Percentiles rank a stretch among this genome's conserved stretches.
phyloP scores from a whole-genome alignment of 2,113 vertebrate genomes.

The Oncorhynchus nerka region DNA sequence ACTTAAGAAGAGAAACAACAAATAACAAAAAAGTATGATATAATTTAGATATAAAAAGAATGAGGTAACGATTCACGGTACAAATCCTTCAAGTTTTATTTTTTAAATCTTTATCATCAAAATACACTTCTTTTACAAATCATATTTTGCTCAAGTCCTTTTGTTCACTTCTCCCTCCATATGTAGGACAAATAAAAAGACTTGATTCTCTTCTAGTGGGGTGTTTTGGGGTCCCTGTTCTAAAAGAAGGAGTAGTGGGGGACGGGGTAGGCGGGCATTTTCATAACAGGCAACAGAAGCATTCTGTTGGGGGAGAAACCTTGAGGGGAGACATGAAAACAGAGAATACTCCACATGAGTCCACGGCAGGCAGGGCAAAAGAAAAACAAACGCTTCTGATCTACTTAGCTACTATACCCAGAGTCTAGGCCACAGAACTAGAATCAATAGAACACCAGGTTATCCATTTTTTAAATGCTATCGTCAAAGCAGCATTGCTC shows the following conservation, averaged over 20 bases:
- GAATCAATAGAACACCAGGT: no score
- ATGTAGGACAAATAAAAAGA: conserved; percentile 65
- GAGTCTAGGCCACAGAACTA: no score
- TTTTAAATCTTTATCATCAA: conserved; percentile 61
- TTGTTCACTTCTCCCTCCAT: conserved; percentile 50
- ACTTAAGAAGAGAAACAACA: conserved; percentile 65
- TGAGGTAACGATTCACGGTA: conserved; percentile 99
- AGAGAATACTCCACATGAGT: conserved; percentile 84
- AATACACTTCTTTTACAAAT: conserved; percentile 86
- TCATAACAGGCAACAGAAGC: conserved; percentile 99
- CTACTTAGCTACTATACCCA: no score
- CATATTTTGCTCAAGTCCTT: conserved; percentile 81
- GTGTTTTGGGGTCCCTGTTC: conserved; percentile 73
- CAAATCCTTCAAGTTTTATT: conserved; percentile 93
- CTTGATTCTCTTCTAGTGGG: conserved; percentile 75
- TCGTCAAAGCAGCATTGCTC: no score
- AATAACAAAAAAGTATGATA: conserved; percentile 74
- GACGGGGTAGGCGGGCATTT: conserved; percentile 96
- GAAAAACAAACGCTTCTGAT: conserved; percentile 13
- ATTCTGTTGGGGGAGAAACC: conserved; percentile 99
- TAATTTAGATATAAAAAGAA: conserved; percentile 88
- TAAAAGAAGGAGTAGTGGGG: conserved; percentile 99
- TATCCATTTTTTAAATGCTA: no score
- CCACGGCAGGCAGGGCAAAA: conserved; percentile 59
- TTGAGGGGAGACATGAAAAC: conserved; percentile 93